These are phyloP conservation scores for Tinea pellionella DNA, from an alignment of 2,888 invertebrate species.

Conservation along the genomic window DNA sequence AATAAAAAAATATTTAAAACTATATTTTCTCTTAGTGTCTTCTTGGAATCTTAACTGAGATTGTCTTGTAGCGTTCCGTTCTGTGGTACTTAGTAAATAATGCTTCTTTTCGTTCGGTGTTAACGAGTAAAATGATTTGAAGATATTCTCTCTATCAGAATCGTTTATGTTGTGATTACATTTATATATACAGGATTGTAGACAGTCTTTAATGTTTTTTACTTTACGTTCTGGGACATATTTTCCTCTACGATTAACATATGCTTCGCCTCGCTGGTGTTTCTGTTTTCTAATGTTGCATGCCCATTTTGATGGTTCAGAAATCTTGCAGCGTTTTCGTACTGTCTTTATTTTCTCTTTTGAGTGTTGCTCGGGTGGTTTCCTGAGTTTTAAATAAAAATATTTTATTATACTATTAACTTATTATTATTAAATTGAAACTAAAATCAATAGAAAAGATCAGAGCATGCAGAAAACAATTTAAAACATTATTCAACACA, in stretches of 20 bases:
- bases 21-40: slow-evolving; percentile 39
- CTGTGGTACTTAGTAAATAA: slow-evolving; percentile 54
- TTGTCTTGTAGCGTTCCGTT: slow-evolving; percentile 40
- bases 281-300: slow-evolving; percentile 52
- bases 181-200: slow-evolving; percentile 49
- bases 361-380: slow-evolving; percentile 25
- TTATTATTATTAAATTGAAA: no score
- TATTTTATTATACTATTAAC: no score
- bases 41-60: slow-evolving; percentile 22
- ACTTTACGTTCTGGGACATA: slow-evolving; percentile 47
- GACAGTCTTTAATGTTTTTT: slow-evolving; percentile 48
- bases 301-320: slow-evolving; percentile 52
- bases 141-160: slow-evolving; percentile 47
- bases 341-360: slow-evolving; percentile 18
- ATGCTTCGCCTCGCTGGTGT: slow-evolving; percentile 56
- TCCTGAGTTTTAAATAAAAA: slow-evolving; percentile 25
- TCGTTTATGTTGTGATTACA: slow-evolving; percentile 51
- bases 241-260: slow-evolving; percentile 51
- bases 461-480: no score
- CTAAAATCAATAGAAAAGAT: no score
- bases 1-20: slow-evolving; percentile 54
- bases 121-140: slow-evolving; percentile 54
- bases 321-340: slow-evolving; percentile 32
- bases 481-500: no score
- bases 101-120: slow-evolving; percentile 55